Base-by-base conservation (phyloP, 2,797 vertebrate genomes). In the Basileuterus tristriatus region DNA sequence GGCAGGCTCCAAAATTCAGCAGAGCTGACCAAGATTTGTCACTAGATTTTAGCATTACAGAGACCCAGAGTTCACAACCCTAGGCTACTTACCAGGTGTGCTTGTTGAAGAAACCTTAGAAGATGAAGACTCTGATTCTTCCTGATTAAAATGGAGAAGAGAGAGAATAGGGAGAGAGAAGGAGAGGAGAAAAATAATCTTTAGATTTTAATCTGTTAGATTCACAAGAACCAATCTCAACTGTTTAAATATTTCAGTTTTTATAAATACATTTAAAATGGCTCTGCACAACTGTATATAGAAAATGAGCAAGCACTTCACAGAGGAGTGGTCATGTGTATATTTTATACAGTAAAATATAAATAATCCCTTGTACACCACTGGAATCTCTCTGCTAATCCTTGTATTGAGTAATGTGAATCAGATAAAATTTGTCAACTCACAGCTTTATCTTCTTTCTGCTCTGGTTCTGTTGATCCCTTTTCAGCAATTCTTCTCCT, bases 401-500 rank as follows among this genome's bases (percentile, higher is more conserved):
- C 13, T 52, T 65, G 12, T 62, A 74, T 1, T 63, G 46, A 59
- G 37, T 8, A 70, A 63, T 4, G 7, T 37, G 30, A 63, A 62
- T n/a, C 15, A 36, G 11, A 26, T 20, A 58, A 52, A 12, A 60
- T 59, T 78, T 65, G 52, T 81, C 52, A 89, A 98, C 99, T 99
- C 94, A 99, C 99, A 80, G 96, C 96, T 98, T 98, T 98, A 82
- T 98, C 98, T 81, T 98, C 98, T 96, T 98, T 99, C 96, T 98
- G 98, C 74, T 99, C 99, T 67, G 98, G 96, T 97, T 99, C 99
- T 97, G 98, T 98, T 49, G 99, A 99, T 97, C 98, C 99, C 97
- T 99, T 99, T 95, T 99, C 99, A 95, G 99, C 99, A 96, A 99
- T 99, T 98, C 99, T 98, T 98, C 99, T 99, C 98, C 99, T 99